phyloP scores from a whole-genome alignment of 2,797 vertebrate species.

The Ceyx erithaca region DNA sequence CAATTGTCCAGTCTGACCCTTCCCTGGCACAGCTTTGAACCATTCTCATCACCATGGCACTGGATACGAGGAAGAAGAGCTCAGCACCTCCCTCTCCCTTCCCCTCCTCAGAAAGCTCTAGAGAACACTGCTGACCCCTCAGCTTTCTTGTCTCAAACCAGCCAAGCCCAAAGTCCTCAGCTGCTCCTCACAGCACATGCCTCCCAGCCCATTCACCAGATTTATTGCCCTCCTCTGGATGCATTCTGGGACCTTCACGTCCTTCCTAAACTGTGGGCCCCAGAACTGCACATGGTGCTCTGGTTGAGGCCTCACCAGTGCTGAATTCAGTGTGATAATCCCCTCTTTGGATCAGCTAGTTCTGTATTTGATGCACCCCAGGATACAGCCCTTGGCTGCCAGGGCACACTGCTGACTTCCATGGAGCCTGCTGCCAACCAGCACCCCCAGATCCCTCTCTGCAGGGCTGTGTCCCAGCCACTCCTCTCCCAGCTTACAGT shows the following conservation, averaged over 20 bases:
- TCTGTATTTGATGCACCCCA: too few relatives aligned
- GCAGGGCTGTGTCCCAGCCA: too few relatives aligned
- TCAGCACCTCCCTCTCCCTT: not conserved
- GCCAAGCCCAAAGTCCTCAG: not conserved
- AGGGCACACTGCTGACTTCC: too few relatives aligned
- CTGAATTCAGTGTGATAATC: not conserved
- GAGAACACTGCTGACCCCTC: not conserved
- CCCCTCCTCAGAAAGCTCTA: too few relatives aligned
- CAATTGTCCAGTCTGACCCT: too few relatives aligned
- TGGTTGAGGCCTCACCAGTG: too few relatives aligned
- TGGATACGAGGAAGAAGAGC: not conserved
- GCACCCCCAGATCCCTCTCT: too few relatives aligned
- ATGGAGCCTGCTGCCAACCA: too few relatives aligned
- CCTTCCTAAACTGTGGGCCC: too few relatives aligned
- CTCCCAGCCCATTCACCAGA: not conserved
- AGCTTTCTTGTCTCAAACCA: not conserved
- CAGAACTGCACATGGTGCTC: too few relatives aligned
- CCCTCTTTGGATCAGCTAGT: not conserved
- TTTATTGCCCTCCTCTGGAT: not conserved
- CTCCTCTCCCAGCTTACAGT: too few relatives aligned
- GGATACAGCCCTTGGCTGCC: too few relatives aligned
- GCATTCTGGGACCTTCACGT: not conserved
- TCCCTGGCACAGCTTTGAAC: not conserved
- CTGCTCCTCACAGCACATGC: not conserved
- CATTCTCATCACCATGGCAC: not conserved